phyloP scores from a whole-genome alignment of 2,797 vertebrate genomes.

The Gallinago solitaria region DNA sequence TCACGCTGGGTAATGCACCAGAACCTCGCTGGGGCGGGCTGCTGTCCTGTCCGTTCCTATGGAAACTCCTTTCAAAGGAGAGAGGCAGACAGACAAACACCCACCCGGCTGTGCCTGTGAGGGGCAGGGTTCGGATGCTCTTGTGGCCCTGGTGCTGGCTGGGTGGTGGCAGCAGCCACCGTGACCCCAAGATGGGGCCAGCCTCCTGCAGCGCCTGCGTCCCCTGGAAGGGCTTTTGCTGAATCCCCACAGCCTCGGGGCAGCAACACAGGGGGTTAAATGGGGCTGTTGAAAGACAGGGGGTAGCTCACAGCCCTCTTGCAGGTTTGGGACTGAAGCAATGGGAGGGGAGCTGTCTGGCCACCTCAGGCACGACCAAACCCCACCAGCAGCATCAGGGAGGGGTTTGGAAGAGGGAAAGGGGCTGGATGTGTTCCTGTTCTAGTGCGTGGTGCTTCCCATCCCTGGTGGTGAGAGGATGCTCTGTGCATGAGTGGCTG shows the following conservation, averaged over 20 bases:
- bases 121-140: neutral
- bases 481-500: neutral
- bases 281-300: neutral
- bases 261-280: neutral
- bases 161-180: neutral
- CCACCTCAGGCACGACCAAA: neutral
- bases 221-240: neutral
- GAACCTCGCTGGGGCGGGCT: neutral
- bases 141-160: neutral
- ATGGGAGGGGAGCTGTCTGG: neutral
- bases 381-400: neutral
- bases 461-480: neutral
- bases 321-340: neutral
- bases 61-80: conserved; percentile 20
- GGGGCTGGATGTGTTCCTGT: neutral
- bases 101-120: neutral
- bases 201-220: neutral
- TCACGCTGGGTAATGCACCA: conserved; percentile 57
- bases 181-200: neutral
- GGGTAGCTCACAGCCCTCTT: neutral
- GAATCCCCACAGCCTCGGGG: neutral
- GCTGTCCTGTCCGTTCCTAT: conserved; percentile 33
- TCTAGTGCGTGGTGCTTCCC: neutral
- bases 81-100: conserved; percentile 1
- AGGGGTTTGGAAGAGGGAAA: neutral